These are phyloP conservation scores for Listronotus oregonensis DNA, from an alignment of 1,140 invertebrate species.

Conservation along the genomic window DNA sequence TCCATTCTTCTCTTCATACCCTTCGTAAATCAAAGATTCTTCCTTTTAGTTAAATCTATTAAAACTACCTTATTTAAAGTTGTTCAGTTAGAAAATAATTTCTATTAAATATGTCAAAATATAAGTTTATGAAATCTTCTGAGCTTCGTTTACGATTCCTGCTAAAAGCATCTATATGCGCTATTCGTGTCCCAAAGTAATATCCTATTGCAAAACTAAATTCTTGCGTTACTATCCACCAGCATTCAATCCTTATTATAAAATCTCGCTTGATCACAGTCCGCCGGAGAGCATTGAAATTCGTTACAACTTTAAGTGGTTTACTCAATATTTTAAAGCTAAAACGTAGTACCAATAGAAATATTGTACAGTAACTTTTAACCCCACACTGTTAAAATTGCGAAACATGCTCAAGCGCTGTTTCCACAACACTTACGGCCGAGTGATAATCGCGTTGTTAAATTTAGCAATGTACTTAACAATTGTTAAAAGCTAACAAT, in stretches of 20 bases:
- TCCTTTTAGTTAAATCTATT: not conserved
- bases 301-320: not conserved
- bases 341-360: too few species aligned
- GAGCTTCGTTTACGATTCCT: too few species aligned
- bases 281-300: not conserved
- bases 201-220: not conserved
- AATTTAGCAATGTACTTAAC: too few species aligned
- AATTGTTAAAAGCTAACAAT: too few species aligned
- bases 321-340: not conserved
- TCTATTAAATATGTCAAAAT: too few species aligned
- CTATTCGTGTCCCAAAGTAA: not conserved
- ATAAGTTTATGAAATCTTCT: too few species aligned
- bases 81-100: slow-evolving; percentile 29
- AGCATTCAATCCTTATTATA: not conserved
- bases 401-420: too few species aligned
- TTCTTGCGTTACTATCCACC: slow-evolving; percentile 3
- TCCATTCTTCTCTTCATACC: slow-evolving; percentile 45
- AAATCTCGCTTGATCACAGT: not conserved
- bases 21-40: slow-evolving; percentile 26
- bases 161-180: not conserved
- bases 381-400: too few species aligned
- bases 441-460: too few species aligned
- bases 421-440: too few species aligned
- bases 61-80: slow-evolving; percentile 12
- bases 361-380: too few species aligned